Conservation (phyloP, 2,797 vertebrate species). For the Gymnothorax reevesii region DNA sequence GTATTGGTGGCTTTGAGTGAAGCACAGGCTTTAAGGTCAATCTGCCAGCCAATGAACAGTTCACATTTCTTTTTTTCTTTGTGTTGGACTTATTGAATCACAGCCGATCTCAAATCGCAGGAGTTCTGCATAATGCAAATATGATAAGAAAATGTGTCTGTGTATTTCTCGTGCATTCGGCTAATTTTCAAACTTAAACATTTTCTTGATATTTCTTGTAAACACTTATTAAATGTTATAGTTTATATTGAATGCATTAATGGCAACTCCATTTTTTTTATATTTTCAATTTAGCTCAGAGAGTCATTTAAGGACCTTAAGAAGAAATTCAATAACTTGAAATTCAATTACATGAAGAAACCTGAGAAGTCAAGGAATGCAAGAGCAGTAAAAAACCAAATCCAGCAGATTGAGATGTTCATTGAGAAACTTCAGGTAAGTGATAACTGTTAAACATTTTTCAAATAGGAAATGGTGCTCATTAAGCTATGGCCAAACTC, state of each 20-base stretch:
- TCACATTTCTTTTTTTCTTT: background rate
- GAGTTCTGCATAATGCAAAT: background rate
- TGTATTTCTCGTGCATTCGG: background rate
- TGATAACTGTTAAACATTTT: background rate
- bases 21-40: background rate
- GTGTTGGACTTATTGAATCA: background rate
- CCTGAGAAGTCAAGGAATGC: conserved; percentile 78
- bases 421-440: conserved; percentile 80
- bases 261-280: background rate
- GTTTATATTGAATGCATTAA: background rate
- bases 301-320: conserved; percentile 85
- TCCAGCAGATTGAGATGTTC: conserved; percentile 79
- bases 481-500: background rate
- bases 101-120: background rate
- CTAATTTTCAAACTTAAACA: background rate
- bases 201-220: background rate
- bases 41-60: background rate
- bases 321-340: conserved; percentile 88
- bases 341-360: conserved; percentile 85
- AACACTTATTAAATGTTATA: background rate
- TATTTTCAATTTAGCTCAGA: conserved; percentile 69
- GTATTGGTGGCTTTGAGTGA: conserved; percentile 26
- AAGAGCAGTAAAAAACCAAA: conserved; percentile 79
- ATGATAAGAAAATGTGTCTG: background rate
- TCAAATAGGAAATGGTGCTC: background rate